These are phyloP conservation scores for Phenacoccus solenopsis DNA, from an alignment of 1,140 invertebrate genomes.

Conservation along the genomic window DNA sequence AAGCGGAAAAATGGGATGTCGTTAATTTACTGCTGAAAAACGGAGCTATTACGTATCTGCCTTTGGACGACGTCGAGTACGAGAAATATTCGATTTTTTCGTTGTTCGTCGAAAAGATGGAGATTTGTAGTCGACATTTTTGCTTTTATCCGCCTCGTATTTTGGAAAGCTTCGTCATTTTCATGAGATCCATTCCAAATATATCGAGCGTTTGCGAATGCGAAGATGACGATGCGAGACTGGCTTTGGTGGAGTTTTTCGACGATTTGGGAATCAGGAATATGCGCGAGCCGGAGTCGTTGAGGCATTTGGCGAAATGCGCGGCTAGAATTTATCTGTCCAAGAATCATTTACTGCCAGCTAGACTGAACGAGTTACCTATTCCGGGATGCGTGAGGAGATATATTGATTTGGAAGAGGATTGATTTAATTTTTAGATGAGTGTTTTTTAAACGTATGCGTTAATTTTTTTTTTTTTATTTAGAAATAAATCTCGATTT, in stretches of 20 bases:
- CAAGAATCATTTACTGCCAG: conserved; percentile 52
- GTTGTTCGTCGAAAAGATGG: conserved; percentile 24
- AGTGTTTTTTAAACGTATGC: too few relatives aligned
- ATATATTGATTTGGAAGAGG: conserved; percentile 57
- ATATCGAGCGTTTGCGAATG: conserved; percentile 13
- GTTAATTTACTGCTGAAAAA: conserved; percentile 55
- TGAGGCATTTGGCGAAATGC: conserved; percentile 43
- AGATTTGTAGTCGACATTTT: conserved; percentile 37
- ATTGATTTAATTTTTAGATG: conserved; percentile 32
- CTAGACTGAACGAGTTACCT: conserved; percentile 50
- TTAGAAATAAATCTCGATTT: too few relatives aligned
- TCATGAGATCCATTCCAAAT: conserved; percentile 30
- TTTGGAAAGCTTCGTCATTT: conserved; percentile 43
- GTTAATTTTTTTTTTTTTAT: too few relatives aligned
- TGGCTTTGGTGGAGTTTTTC: not conserved
- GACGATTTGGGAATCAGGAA: conserved; percentile 30
- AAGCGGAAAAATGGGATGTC: conserved; percentile 55
- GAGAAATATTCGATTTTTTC: conserved; percentile 25
- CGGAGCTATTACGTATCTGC: conserved; percentile 39
- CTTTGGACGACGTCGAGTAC: conserved; percentile 37
- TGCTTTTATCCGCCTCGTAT: conserved; percentile 37
- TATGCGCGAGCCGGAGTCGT: conserved; percentile 20
- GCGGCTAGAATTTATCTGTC: conserved; percentile 47
- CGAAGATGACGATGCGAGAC: not conserved
- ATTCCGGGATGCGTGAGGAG: conserved; percentile 47